phyloP scores from a whole-genome alignment of 2,888 invertebrate species.

The Ditula angustiorana region DNA sequence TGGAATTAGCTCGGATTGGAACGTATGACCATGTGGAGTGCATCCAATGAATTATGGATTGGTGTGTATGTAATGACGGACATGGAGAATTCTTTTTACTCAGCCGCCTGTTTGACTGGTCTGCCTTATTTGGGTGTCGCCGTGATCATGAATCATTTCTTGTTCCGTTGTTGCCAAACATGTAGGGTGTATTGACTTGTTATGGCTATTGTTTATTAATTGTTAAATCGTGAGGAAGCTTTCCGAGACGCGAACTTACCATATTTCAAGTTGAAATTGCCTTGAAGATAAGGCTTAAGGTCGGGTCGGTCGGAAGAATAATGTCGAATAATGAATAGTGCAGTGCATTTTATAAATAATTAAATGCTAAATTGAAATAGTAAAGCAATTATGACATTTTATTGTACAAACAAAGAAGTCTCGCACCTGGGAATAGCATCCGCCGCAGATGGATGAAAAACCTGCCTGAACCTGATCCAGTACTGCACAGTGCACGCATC shows the following conservation, averaged over 20 bases:
- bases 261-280: slow-evolving; percentile 2
- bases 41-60: slow-evolving; percentile 66
- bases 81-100: slow-evolving; percentile 60
- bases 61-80: slow-evolving; percentile 53
- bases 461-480: slow-evolving; percentile 19
- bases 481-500: slow-evolving; percentile 27
- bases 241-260: slow-evolving; percentile 6
- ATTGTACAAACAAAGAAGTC: slow-evolving; percentile 14
- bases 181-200: slow-evolving; percentile 48
- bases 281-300: slow-evolving; percentile 1
- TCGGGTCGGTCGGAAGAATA: too few relatives aligned
- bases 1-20: slow-evolving; percentile 54
- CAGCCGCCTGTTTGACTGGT: slow-evolving; percentile 53
- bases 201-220: slow-evolving; percentile 41
- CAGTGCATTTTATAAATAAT: neutral
- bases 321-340: too few relatives aligned
- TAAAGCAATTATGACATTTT: slow-evolving; percentile 18
- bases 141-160: slow-evolving; percentile 61
- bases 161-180: slow-evolving; percentile 55
- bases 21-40: slow-evolving; percentile 64
- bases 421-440: slow-evolving; percentile 42
- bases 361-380: slow-evolving; percentile 9
- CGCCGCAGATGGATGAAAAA: slow-evolving; percentile 38
- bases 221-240: slow-evolving; percentile 35
- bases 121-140: slow-evolving; percentile 61